Conservation (phyloP, 1,140 invertebrate species). For the Cotesia vestalis region DNA sequence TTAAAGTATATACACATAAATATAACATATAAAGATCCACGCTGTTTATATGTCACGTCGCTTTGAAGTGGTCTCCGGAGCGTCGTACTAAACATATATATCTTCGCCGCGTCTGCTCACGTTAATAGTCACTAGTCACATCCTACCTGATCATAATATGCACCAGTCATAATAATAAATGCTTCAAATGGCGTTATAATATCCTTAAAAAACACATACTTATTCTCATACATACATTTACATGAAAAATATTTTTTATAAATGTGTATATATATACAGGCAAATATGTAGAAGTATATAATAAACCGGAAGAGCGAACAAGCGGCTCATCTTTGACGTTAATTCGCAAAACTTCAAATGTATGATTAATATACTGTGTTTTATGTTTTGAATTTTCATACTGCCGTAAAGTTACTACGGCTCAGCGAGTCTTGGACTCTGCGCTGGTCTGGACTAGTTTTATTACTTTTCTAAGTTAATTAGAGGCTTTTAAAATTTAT, state of each 20-base stretch:
- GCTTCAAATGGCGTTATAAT: constrained; percentile 4
- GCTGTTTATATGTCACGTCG: constrained; percentile 28
- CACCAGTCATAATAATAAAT: constrained; percentile 28
- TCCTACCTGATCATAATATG: constrained; percentile 38
- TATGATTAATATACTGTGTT: constrained; percentile 9
- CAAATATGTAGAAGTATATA: constrained; percentile 28
- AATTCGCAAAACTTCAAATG: constrained; percentile 17
- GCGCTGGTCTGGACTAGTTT: background rate
- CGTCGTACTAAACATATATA: background rate
- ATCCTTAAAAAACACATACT: constrained; percentile 7
- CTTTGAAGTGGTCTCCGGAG: constrained; percentile 50
- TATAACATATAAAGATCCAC: constrained; percentile 18
- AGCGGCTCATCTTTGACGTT: constrained; percentile 47
- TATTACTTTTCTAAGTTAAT: constrained; percentile 24
- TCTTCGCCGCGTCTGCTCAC: constrained; percentile 21
- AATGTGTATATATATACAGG: background rate
- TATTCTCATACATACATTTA: too few relatives aligned
- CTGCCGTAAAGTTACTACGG: constrained; percentile 14
- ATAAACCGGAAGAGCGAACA: constrained; percentile 49
- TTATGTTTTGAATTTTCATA: constrained; percentile 5
- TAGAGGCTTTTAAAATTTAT: constrained; percentile 20
- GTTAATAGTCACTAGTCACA: constrained; percentile 23
- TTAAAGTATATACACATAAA: constrained; percentile 18
- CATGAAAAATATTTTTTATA: too few relatives aligned
- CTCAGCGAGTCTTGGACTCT: background rate